Evolutionary conservation across 2,888 invertebrate genomes (phyloP).

Genomic region (Scelioninae gen. 1): DNA sequence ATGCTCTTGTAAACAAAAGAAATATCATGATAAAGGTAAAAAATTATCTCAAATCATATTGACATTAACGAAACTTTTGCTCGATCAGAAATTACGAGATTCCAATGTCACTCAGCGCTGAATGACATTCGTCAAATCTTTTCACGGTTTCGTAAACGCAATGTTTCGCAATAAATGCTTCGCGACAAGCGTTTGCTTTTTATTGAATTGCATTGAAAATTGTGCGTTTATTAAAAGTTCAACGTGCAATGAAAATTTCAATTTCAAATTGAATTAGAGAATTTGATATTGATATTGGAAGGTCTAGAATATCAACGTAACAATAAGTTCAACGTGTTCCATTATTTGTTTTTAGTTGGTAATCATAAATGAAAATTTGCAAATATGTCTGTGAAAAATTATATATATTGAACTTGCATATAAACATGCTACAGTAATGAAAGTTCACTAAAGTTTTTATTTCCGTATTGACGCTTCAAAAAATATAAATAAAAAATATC

Average conservation of each 20-base stretch:
- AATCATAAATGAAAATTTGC: not conserved
- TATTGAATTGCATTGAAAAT: slow-evolving; percentile 44
- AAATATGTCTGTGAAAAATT: too few relatives aligned
- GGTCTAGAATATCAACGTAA: slow-evolving; percentile 8
- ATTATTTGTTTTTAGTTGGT: not conserved
- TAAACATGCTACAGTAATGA: too few relatives aligned
- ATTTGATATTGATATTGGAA: slow-evolving; percentile 35
- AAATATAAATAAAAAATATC: too few relatives aligned
- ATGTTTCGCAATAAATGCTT: slow-evolving; percentile 36
- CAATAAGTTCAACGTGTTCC: not conserved
- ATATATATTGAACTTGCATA: too few relatives aligned
- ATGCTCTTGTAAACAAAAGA: slow-evolving; percentile 64
- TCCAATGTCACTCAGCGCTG: slow-evolving; percentile 59
- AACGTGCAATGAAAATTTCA: not conserved
- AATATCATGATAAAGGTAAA: slow-evolving; percentile 36
- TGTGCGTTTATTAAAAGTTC: slow-evolving; percentile 56
- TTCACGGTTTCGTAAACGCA: slow-evolving; percentile 28
- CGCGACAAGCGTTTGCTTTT: slow-evolving; percentile 28
- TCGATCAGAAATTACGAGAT: slow-evolving; percentile 70
- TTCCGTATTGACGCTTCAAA: too few relatives aligned
- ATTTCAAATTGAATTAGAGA: slow-evolving; percentile 9
- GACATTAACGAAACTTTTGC: slow-evolving; percentile 67
- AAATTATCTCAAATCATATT: slow-evolving; percentile 70
- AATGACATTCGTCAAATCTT: slow-evolving; percentile 64
- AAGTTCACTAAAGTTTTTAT: too few relatives aligned